Evolutionary conservation across 2,888 invertebrate species (phyloP), one percentile per base, ranked within the genome.

Genomic region (Chironomus tentans): DNA sequence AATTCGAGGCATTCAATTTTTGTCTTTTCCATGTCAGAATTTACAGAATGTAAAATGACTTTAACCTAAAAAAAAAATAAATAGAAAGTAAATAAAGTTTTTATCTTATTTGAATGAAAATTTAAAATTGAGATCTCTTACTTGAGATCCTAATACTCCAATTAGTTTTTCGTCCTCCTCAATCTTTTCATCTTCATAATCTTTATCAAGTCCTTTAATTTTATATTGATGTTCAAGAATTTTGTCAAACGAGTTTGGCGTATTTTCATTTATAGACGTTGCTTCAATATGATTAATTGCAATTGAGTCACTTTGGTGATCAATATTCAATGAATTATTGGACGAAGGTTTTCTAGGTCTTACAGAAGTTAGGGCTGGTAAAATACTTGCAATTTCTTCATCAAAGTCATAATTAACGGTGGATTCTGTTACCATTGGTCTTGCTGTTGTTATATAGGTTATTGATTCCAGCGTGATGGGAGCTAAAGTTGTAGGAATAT

Each of bases 1-100:
- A 93, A 91, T 82, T 95, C 95, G 77, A 93, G 84, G 81, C 96
- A 96, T 79, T 92, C 91, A 79, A 96, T 91, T 75, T 88, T 87
- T 46, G 38, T 28, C 5, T 62, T 69, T 50, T n/a, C 50, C 15
- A n/a, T 24, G 15, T 69, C 69, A 10, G 28, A n/a, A 28, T 92
- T 93, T 82, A 88, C 87, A n/a, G 86, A 86, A 80, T 89, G 88
- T 7, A 90, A 83, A 69, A 88, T 82, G 28, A 89, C 86, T 81
- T 87, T 86, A 48, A 83, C 81, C 81, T 77, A 15, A 12, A 48
- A 68, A 18, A 70, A n/a, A n/a, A n/a, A 3, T 10, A 69, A 70
- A 56, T 22, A 77, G 18, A 15, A 50, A 50, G 4, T 0, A n/a
- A 50, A 48, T 1, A 13, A 4, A n/a, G 1, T 12, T 50, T 50